Base-by-base conservation (phyloP, 92 coral and sea anemone genomes). In the Parazoanthus atlanticus region DNA sequence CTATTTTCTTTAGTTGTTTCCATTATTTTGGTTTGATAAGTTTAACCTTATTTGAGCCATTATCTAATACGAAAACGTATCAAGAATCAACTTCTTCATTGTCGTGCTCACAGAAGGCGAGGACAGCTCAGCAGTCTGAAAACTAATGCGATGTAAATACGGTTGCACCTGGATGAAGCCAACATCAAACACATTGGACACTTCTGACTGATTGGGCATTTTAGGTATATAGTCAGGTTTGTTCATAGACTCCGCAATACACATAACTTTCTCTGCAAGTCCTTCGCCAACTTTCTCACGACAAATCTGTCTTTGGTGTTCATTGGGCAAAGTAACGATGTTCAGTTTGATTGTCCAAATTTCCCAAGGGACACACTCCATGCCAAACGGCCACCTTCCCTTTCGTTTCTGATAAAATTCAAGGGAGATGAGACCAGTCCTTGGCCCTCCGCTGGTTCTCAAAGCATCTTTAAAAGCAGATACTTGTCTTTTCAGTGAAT, bases 241-340 rank as follows among this genome's bases (percentile, higher is more conserved):
- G 90, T 96, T 96, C 94, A 96, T 96, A 10, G 97, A 98, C 84
- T 96, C 98, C 67, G 99, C 98, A 46, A 96, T 91, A 80, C 96
- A 95, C 66, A 96, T 91, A 16, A 96, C 94, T 85, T 93, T 96
- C 89, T 96, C 99, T 32, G 95, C 95, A 3, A 96, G 93, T 65
- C 94, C 93, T 85, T 96, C 99, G 7, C 98, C 98, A 32, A 95
- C 98, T 84, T 95, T 95, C 81, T 96, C 99, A 7, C 99, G 98
- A 88, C 95, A 96, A 65, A 91, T 95, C 32, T 96, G 99, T 34
- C 98, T 88, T 83, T 96, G 98, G 79, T 95, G 96, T 85, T 96
- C 99, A 43, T 95, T 95, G 41, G 94, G 80, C 33, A 95, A 80
- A 26, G 93, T 90, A 69, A 91, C 93, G 66, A 95, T 92, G 80